Conservation (phyloP, 2,797 vertebrate species). For the Poeciliopsis paucimaculata region DNA sequence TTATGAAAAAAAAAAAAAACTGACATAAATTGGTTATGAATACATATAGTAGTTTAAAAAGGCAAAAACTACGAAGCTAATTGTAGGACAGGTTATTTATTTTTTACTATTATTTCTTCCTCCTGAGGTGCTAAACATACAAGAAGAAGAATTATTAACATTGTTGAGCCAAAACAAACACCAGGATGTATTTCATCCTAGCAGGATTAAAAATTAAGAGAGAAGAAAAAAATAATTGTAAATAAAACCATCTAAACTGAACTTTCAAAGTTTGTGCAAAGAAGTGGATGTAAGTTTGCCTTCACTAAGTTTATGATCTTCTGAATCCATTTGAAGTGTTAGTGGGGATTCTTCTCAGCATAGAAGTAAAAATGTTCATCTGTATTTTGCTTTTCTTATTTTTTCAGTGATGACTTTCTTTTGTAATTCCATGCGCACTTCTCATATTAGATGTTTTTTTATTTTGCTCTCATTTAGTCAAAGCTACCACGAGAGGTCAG, state of each 20-base stretch:
- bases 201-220: too few relatives aligned
- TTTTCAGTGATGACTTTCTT: neutral
- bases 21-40: neutral
- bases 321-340: too few relatives aligned
- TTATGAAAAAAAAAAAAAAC: neutral
- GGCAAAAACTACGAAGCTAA: neutral
- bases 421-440: neutral
- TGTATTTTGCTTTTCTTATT: neutral
- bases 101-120: neutral
- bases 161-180: neutral
- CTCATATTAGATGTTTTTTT: too few relatives aligned
- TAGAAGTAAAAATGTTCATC: neutral
- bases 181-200: too few relatives aligned
- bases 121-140: neutral
- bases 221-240: too few relatives aligned
- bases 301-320: neutral
- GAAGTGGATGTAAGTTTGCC: neutral
- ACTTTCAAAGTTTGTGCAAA: neutral
- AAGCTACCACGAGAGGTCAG: slow-evolving; percentile 68
- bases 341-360: neutral
- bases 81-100: too few relatives aligned
- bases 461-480: slow-evolving; percentile 16
- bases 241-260: neutral
- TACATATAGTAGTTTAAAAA: neutral
- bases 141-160: slow-evolving; percentile 13